Percentiles rank a stretch among this genome's conserved stretches.
phyloP scores from a whole-genome alignment of 2,797 vertebrate species.

The Peromyscus melanophrys region DNA sequence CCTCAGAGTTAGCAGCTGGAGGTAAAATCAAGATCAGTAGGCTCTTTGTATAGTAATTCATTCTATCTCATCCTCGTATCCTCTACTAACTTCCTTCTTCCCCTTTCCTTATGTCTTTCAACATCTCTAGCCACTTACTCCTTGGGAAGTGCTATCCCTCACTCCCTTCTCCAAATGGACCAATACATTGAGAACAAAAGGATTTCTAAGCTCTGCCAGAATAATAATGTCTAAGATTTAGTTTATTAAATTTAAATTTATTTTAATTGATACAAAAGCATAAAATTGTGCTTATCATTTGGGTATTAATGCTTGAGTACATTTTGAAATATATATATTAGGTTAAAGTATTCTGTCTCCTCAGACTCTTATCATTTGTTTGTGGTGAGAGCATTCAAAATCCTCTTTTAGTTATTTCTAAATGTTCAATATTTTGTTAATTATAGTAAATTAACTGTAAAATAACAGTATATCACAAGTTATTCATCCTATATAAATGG shows the following conservation, averaged over 20 bases:
- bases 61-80: conserved; percentile 1
- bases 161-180: conserved; percentile 39
- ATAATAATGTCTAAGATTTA: neutral
- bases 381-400: neutral
- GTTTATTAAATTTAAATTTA: conserved; percentile 12
- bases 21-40: conserved; percentile 31
- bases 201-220: neutral
- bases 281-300: neutral
- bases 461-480: neutral
- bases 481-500: neutral
- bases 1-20: neutral
- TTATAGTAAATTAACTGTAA: neutral
- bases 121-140: neutral
- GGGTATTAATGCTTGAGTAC: neutral
- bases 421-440: neutral
- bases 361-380: neutral
- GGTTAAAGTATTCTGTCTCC: neutral
- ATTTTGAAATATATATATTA: neutral
- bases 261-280: neutral
- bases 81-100: conserved; percentile 17
- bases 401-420: neutral
- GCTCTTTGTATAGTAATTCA: neutral
- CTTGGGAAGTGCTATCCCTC: neutral
- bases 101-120: neutral
- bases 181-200: conserved; percentile 29